Base-by-base conservation (phyloP, 2,888 invertebrate genomes). In the Ptilodon capucinus region DNA sequence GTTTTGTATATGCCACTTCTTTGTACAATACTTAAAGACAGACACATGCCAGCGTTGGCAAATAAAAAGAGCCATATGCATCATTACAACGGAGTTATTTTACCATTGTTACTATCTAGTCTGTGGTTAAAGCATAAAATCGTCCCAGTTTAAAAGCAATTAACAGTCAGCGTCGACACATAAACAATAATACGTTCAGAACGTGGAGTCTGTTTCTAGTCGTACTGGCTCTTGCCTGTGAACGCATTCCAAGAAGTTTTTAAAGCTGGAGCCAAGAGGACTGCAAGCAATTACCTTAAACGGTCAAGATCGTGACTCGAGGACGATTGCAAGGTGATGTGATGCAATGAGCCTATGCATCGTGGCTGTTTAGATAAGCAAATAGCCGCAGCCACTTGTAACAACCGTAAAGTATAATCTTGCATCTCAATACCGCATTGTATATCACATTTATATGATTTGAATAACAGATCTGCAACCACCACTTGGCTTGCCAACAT, bases 231-330 rank as follows among this genome's bases (percentile, higher is more conserved):
- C 41, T 17, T 13, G 32, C 32, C 13, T 6, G 8, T 14, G 6
- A 14, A 32, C 7, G 14, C 8, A 8, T 32, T 14, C 32, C 32
- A 17, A 35, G 14, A 11, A 9, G 17, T 35, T 35, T 14, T 17
- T 9, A 1, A 17, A 35, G 11, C 32, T 7, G 13, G 14, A 32
- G 32, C 14, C 14, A 14, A 32, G 14, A 32, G 6, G 17, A 17
- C 35, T 17, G 18, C 51, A 47, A 35, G 47, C 42, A 45, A 54
- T 55, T 48, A 54, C 53, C 50, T 40, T 53, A 50, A 52, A 54
- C 60, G 66, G 66, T 61, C 66, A 64, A 59, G 68, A 57, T 68
- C 68, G 66, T 70, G 68, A 67, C 62, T 58, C 17, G 60, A 42
- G 46, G 42, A 48, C 41, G 44, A 39, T 25, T 49, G 41, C 45